These are phyloP conservation scores for Orthosia cruda DNA, from an alignment of 2,888 invertebrate genomes.

Conservation along the genomic window DNA sequence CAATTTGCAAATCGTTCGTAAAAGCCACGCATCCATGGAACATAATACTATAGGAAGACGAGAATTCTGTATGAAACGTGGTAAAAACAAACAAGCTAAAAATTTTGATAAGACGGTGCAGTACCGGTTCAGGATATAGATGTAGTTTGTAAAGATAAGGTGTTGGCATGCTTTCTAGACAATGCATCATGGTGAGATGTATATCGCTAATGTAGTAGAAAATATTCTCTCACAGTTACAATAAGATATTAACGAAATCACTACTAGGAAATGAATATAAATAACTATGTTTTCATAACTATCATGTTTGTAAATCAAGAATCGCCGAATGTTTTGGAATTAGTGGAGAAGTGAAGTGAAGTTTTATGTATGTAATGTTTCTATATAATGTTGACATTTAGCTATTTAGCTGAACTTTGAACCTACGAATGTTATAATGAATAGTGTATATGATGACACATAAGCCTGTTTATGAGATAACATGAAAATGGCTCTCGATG, in stretches of 20 bases:
- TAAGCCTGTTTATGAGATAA: background rate
- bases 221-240: slow-evolving; percentile 2
- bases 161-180: slow-evolving; percentile 36
- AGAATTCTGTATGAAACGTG: slow-evolving; percentile 4
- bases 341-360: background rate
- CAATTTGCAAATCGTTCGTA: slow-evolving; percentile 50
- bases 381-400: slow-evolving; percentile 31
- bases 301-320: background rate
- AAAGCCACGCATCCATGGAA: slow-evolving; percentile 46
- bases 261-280: background rate
- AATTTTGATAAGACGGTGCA: slow-evolving; percentile 4
- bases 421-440: background rate
- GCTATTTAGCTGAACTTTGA: slow-evolving; percentile 26
- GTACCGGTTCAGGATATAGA: slow-evolving; percentile 34
- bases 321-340: background rate
- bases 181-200: slow-evolving; percentile 35
- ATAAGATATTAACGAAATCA: background rate
- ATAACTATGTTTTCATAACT: background rate
- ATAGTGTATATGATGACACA: background rate
- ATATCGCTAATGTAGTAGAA: slow-evolving; percentile 32
- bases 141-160: slow-evolving; percentile 36
- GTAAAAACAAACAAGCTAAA: slow-evolving; percentile 9
- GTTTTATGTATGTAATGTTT: slow-evolving; percentile 20
- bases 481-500: background rate
- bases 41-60: slow-evolving; percentile 52